phyloP scores from a whole-genome alignment of 2,797 vertebrate species.

The Rhinichthys osculus region DNA sequence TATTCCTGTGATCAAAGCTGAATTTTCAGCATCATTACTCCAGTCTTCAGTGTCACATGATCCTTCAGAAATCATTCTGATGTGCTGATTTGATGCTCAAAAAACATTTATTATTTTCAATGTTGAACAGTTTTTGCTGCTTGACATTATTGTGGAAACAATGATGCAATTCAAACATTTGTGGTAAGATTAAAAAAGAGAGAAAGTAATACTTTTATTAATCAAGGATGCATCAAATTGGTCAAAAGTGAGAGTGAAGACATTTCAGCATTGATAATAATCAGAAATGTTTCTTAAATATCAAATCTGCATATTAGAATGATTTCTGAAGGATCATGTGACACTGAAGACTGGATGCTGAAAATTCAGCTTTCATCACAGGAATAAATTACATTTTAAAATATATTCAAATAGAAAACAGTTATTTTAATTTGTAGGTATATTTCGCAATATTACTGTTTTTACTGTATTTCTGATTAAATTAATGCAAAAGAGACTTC shows the following conservation, averaged over 20 bases:
- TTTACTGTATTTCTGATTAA: neutral
- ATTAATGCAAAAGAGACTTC: neutral
- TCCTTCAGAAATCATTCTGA: too few relatives aligned
- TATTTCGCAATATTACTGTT: neutral
- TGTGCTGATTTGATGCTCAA: too few relatives aligned
- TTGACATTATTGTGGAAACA: neutral
- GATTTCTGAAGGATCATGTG: neutral
- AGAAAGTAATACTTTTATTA: neutral
- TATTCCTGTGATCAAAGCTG: too few relatives aligned
- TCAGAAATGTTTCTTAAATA: neutral
- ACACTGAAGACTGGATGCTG: neutral
- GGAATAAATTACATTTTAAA: neutral
- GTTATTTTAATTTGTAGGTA: too few relatives aligned
- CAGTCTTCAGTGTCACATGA: neutral
- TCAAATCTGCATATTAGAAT: neutral
- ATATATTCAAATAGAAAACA: too few relatives aligned
- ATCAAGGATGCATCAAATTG: neutral
- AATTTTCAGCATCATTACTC: neutral
- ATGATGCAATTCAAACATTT: neutral
- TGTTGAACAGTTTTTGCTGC: too few relatives aligned
- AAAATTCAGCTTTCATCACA: too few relatives aligned
- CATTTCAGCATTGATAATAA: neutral
- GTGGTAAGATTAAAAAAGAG: neutral
- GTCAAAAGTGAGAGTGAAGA: too few relatives aligned
- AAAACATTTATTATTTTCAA: too few relatives aligned